These are phyloP conservation scores for Apistogramma diplotaenia DNA, from an alignment of 2,113 vertebrate species.

Conservation along the genomic window DNA sequence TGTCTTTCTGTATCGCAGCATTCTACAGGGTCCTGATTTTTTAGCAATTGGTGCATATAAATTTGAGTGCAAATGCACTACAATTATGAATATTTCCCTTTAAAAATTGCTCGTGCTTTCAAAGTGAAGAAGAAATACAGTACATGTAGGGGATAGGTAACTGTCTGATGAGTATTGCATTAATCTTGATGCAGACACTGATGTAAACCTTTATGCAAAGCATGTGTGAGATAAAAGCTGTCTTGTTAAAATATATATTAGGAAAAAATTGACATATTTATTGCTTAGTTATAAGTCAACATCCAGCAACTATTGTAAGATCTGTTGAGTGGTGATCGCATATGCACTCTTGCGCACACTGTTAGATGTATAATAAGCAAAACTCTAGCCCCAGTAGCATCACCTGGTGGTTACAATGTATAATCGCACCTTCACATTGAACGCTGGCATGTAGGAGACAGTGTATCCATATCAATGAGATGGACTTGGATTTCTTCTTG, in stretches of 20 bases:
- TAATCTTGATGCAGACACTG: background rate
- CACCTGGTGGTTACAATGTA: slow-evolving; percentile 53
- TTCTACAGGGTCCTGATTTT: background rate
- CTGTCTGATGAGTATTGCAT: background rate
- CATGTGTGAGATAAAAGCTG: background rate
- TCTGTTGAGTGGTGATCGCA: background rate
- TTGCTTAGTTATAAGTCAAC: background rate
- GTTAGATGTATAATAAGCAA: background rate
- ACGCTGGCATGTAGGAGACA: slow-evolving; percentile 41
- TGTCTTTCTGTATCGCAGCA: background rate
- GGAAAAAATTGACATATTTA: background rate
- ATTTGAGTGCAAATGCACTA: background rate
- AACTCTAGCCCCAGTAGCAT: slow-evolving; percentile 1
- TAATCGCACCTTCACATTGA: slow-evolving; percentile 14
- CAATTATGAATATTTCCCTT: background rate
- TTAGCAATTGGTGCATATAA: background rate
- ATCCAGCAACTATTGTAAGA: background rate
- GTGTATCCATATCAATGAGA: slow-evolving; percentile 60
- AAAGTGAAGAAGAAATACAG: background rate
- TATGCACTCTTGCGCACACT: background rate
- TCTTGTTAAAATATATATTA: rapidly evolving
- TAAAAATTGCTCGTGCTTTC: background rate
- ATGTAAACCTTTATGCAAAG: background rate
- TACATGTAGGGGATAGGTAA: background rate
- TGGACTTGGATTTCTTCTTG: slow-evolving; percentile 41